A percentile compares a stretch with the other conserved stretches of the same genome.
These are phyloP conservation scores for Drosophila bocki DNA, from an alignment of 1,140 invertebrate genomes.

Conservation along the genomic window DNA sequence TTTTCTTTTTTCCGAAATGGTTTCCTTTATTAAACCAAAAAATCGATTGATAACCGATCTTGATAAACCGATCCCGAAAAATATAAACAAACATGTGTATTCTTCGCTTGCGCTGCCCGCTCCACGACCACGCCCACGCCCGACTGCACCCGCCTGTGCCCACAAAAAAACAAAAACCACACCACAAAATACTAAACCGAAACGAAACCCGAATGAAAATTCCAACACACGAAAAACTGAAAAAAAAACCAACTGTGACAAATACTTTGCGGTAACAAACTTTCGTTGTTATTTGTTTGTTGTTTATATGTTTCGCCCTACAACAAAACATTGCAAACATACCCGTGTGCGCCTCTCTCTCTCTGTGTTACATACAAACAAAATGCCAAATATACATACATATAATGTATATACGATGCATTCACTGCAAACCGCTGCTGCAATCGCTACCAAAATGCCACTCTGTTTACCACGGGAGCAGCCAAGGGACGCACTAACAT, in stretches of 20 bases:
- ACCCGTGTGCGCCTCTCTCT: constrained; percentile 22
- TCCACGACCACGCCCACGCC: constrained; percentile 71
- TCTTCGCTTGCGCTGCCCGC: constrained; percentile 78
- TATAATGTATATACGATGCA: constrained; percentile 12
- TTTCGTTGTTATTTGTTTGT: constrained; percentile 81
- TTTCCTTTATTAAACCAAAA: constrained; percentile 44
- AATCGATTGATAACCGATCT: constrained; percentile 32
- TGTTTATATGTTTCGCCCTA: constrained; percentile 73
- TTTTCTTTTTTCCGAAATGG: constrained; percentile 63
- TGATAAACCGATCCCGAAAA: constrained; percentile 69
- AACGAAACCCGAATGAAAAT: constrained; percentile 24
- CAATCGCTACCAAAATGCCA: constrained; percentile 35
- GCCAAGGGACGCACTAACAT: constrained; percentile 99
- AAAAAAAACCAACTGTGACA: constrained; percentile 49
- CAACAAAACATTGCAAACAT: constrained; percentile 53
- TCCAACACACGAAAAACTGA: constrained; percentile 30
- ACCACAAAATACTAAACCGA: constrained; percentile 37
- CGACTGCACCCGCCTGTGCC: constrained; percentile 73
- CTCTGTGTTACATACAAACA: constrained; percentile 44
- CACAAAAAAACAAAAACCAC: constrained; percentile 35
- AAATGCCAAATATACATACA: constrained; percentile 33
- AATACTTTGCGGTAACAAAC: constrained; percentile 74
- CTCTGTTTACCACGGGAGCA: constrained; percentile 85
- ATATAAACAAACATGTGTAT: constrained; percentile 51
- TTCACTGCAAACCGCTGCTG: constrained; percentile 30